Conservation (phyloP, 2,888 invertebrate genomes). For the Drosophila mercatorum region DNA sequence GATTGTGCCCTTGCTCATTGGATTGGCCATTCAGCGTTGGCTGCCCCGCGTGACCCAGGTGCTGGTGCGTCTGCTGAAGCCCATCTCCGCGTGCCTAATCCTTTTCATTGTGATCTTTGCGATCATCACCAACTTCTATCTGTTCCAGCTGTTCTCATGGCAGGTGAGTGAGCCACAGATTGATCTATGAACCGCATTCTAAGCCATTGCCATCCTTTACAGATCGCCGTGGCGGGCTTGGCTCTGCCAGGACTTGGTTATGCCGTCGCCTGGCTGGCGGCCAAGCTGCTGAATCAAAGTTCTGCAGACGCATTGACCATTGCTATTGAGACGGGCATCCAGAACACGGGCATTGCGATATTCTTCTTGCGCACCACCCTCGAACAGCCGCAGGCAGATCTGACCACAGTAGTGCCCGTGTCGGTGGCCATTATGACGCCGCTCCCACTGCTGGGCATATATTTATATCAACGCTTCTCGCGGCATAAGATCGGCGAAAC, state of each 20-base stretch:
- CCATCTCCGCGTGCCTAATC: slow-evolving; percentile 91
- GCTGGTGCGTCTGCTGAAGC: slow-evolving; percentile 92
- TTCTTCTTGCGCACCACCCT: slow-evolving; percentile 93
- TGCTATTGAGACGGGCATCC: slow-evolving; percentile 96
- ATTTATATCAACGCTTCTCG: slow-evolving; percentile 82
- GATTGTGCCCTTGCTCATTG: slow-evolving; percentile 90
- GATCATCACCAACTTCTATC: slow-evolving; percentile 93
- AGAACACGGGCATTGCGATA: slow-evolving; percentile 96
- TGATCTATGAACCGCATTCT: background rate
- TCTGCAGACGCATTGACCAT: slow-evolving; percentile 92
- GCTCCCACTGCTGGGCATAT: slow-evolving; percentile 89
- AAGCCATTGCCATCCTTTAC: background rate
- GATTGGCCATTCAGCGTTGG: slow-evolving; percentile 88
- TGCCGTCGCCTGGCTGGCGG: slow-evolving; percentile 88
- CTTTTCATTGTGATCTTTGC: slow-evolving; percentile 94
- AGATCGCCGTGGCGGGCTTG: slow-evolving; percentile 92
- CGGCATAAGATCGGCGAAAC: slow-evolving; percentile 30
- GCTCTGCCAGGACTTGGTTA: slow-evolving; percentile 94
- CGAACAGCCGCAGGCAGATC: slow-evolving; percentile 93
- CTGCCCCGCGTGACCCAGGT: slow-evolving; percentile 89
- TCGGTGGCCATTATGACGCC: slow-evolving; percentile 97
- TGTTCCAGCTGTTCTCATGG: slow-evolving; percentile 95
- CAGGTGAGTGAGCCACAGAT: slow-evolving; percentile 86
- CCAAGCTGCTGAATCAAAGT: slow-evolving; percentile 87
- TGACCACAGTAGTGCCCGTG: slow-evolving; percentile 96